phyloP scores from a whole-genome alignment of 2,888 invertebrate species.

The Metellina segmentata region DNA sequence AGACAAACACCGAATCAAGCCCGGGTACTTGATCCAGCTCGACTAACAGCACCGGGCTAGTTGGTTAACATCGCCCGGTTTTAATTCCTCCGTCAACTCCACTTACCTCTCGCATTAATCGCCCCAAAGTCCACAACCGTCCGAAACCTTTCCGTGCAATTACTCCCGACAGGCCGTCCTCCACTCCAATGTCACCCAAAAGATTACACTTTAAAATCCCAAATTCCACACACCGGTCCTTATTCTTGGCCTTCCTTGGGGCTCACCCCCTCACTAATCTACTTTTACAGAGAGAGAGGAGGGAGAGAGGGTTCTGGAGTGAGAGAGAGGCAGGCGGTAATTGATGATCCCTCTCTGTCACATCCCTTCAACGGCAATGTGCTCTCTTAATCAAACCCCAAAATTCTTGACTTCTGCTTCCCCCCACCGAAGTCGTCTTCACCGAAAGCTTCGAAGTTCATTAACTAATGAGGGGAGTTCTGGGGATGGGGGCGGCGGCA shows the following conservation, averaged over 20 bases:
- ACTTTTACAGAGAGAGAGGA: neutral
- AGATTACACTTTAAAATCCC: slow-evolving; percentile 48
- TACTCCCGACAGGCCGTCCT: slow-evolving; percentile 34
- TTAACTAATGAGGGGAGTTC: slow-evolving; percentile 59
- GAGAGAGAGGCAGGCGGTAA: slow-evolving; percentile 22
- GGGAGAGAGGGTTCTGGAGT: neutral
- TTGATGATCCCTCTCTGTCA: slow-evolving; percentile 62
- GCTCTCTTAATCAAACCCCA: slow-evolving; percentile 53
- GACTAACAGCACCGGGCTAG: neutral
- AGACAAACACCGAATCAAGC: too few relatives aligned
- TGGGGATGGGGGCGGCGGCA: neutral
- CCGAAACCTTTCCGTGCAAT: slow-evolving; percentile 20
- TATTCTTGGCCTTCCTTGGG: slow-evolving; percentile 1
- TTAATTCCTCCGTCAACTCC: slow-evolving; percentile 21
- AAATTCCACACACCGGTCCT: slow-evolving; percentile 24
- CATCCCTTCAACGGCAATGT: slow-evolving; percentile 40
- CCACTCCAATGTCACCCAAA: neutral
- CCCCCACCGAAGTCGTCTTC: neutral
- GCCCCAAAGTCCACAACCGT: neutral
- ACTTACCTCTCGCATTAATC: neutral
- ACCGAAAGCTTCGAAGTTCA: slow-evolving; percentile 37
- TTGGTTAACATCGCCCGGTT: neutral
- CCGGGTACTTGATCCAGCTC: too few relatives aligned
- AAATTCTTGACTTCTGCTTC: slow-evolving; percentile 60
- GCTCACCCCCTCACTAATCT: slow-evolving; percentile 35